Percentiles rank a stretch among this genome's conserved stretches.
Evolutionary conservation across 2,113 vertebrate species (phyloP).

Genomic region (Oenanthe melanoleuca): DNA sequence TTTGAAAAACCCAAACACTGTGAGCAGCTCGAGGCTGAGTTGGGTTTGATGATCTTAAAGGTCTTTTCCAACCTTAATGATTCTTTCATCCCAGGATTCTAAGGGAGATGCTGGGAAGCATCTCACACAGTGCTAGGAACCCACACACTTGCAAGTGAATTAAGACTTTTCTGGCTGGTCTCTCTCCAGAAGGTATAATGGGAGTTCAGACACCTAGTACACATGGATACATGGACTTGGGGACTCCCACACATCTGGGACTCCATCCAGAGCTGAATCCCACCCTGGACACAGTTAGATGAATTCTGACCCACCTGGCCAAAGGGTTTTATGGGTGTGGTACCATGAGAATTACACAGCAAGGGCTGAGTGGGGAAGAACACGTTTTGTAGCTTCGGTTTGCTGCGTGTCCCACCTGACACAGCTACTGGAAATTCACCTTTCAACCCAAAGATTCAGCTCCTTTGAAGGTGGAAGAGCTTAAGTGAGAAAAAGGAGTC

Average conservation of each 20-base stretch:
- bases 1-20: neutral
- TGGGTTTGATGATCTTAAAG: neutral
- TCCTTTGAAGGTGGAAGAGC: neutral
- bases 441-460: neutral
- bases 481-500: neutral
- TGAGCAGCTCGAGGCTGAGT: neutral
- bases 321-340: neutral
- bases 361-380: neutral
- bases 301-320: neutral
- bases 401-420: neutral
- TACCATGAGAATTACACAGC: neutral
- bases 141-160: neutral
- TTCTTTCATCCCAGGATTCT: neutral
- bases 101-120: neutral
- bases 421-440: neutral
- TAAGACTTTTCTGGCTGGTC: neutral
- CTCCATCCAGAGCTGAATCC: neutral
- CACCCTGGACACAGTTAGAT: neutral
- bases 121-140: neutral
- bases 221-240: fast-evolving
- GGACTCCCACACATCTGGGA: neutral
- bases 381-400: neutral
- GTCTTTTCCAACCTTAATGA: neutral
- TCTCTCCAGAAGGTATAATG: neutral
- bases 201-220: neutral